Percentiles rank a stretch among this genome's conserved stretches.
Conservation (phyloP, 1,140 invertebrate species). For the Temnothorax nylanderi region DNA sequence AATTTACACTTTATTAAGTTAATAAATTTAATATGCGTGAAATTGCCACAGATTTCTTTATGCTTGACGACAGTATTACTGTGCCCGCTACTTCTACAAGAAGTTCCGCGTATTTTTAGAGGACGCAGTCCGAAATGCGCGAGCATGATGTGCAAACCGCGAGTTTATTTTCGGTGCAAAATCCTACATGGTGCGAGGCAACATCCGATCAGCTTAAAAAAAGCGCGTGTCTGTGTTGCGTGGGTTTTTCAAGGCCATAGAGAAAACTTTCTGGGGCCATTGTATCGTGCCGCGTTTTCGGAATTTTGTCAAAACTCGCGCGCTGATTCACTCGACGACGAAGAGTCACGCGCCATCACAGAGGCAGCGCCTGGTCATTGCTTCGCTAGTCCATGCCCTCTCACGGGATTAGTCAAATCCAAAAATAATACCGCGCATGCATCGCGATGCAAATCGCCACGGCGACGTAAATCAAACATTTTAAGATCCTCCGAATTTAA, state of each 20-base stretch:
- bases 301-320: slow-evolving; percentile 57
- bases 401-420: slow-evolving; percentile 75
- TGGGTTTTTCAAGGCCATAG: slow-evolving; percentile 3
- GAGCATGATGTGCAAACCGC: background rate
- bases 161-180: slow-evolving; percentile 58
- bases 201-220: slow-evolving; percentile 26
- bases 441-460: slow-evolving; percentile 58
- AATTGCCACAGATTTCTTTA: slow-evolving; percentile 6
- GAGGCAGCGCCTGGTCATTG: slow-evolving; percentile 55
- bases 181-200: slow-evolving; percentile 17
- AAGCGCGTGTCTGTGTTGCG: background rate
- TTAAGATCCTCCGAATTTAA: slow-evolving; percentile 45
- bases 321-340: slow-evolving; percentile 17
- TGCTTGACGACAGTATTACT: background rate
- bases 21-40: background rate
- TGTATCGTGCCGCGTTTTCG: slow-evolving; percentile 26
- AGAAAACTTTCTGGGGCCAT: background rate
- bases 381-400: slow-evolving; percentile 67
- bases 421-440: slow-evolving; percentile 70
- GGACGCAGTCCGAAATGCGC: slow-evolving; percentile 26
- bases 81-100: background rate
- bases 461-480: slow-evolving; percentile 64
- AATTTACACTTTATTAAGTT: slow-evolving; percentile 8
- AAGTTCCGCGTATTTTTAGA: slow-evolving; percentile 57
- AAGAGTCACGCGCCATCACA: slow-evolving; percentile 18